These are phyloP conservation scores for Haliclona indistincta DNA, from an alignment of 37 sponge, comb jelly and placozoan species.

Conservation along the genomic window DNA sequence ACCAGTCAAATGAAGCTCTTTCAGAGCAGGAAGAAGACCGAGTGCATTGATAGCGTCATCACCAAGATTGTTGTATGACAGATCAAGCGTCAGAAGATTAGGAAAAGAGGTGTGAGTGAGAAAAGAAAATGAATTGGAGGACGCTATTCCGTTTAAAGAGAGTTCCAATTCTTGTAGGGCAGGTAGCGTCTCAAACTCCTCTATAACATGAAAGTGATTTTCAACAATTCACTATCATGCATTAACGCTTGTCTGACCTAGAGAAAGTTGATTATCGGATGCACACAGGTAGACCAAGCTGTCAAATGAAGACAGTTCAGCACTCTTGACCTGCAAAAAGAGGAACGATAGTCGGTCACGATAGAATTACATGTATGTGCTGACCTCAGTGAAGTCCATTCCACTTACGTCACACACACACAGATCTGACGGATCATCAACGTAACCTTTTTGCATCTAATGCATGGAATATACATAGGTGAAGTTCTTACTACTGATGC, in stretches of 20 bases:
- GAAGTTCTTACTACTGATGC: too few relatives aligned
- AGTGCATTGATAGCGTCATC: slow-evolving; percentile 41
- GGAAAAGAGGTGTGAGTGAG: neutral
- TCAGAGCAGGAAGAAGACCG: slow-evolving; percentile 65
- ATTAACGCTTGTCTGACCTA: slow-evolving; percentile 51
- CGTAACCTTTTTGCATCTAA: slow-evolving; percentile 58
- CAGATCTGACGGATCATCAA: slow-evolving; percentile 62
- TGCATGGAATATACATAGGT: slow-evolving; percentile 12
- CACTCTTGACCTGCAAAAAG: slow-evolving; percentile 12
- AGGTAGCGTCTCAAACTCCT: slow-evolving; percentile 59
- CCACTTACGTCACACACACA: slow-evolving; percentile 58
- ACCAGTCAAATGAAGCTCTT: slow-evolving; percentile 81
- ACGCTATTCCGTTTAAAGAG: slow-evolving; percentile 52
- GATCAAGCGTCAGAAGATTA: slow-evolving; percentile 38
- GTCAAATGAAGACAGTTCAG: slow-evolving; percentile 42
- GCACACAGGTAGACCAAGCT: slow-evolving; percentile 61
- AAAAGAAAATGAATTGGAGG: neutral
- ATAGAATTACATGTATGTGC: too few relatives aligned
- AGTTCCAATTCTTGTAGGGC: slow-evolving; percentile 61
- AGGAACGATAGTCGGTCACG: too few relatives aligned
- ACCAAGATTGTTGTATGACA: slow-evolving; percentile 80
- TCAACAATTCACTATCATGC: neutral
- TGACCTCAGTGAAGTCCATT: slow-evolving; percentile 42
- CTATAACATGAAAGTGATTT: slow-evolving; percentile 15
- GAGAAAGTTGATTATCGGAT: slow-evolving; percentile 62